A percentile compares a stretch with the other conserved stretches of the same genome.
phyloP scores from a whole-genome alignment of 2,113 vertebrate species.

The Leptocoma aspasia region DNA sequence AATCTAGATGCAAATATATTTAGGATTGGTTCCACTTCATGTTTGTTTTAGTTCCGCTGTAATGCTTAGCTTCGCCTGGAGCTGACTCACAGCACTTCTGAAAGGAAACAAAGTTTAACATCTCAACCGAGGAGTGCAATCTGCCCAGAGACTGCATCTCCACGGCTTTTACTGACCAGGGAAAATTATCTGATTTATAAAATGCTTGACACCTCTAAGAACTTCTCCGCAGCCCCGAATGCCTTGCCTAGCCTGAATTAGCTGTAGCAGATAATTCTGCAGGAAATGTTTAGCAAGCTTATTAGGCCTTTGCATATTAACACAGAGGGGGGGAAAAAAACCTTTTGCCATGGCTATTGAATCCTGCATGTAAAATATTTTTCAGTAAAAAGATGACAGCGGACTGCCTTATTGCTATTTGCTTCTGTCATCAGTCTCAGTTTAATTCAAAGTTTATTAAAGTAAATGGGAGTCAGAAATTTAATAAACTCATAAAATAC shows the following conservation, averaged over 20 bases:
- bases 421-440: neutral
- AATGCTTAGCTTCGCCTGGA: neutral
- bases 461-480: neutral
- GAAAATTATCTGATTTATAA: conserved; percentile 34
- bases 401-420: neutral
- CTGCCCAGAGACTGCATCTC: conserved; percentile 15
- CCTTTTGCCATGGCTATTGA: neutral
- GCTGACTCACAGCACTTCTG: conserved; percentile 35
- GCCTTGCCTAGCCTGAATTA: neutral
- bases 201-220: conserved; percentile 37
- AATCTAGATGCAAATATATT: conserved; percentile 51
- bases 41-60: conserved; percentile 48
- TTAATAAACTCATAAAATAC: neutral
- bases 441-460: neutral
- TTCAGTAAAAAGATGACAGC: neutral
- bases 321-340: neutral
- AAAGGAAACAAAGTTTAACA: conserved; percentile 31
- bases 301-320: neutral
- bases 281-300: conserved; percentile 20
- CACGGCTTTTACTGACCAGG: conserved; percentile 23
- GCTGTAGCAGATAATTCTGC: neutral
- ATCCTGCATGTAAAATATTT: neutral
- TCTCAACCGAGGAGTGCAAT: conserved; percentile 5
- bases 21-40: conserved; percentile 55
- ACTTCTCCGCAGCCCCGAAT: neutral